Base-by-base conservation (phyloP, 2,797 vertebrate species). In the Enteromius radiatus region DNA sequence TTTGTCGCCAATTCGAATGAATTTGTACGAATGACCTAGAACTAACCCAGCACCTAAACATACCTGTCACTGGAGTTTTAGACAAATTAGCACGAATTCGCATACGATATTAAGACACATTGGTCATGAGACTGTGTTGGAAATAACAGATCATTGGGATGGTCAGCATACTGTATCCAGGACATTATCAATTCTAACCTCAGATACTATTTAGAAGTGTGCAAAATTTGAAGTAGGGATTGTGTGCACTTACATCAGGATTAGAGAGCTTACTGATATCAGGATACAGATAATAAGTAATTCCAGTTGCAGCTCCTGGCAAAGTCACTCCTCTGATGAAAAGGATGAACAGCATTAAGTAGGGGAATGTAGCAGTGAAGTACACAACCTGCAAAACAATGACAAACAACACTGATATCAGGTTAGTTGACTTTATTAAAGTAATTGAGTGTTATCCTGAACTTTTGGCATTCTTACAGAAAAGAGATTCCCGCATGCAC, bases 321-420 rank as follows among this genome's bases (percentile, higher is more conserved):
- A 99, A 94, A 0, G 95, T 96, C 81, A 97, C 86, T 2, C 97
- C 98, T 49, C 97, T 95, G 67, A 98, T 47, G 87, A 98, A 94
- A 26, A 99, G 92, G 87, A 97, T 90, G 67, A 97, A 5, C 2
- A 99, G 91, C 95, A 98, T 95, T 88, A 96, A 26, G 0, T 97
- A 98, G 0, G 98, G 97, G 65, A 98, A 96, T 0, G 96, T 97
- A 5, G 96, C 97, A 1, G 97, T 98, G 91, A 99, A 95, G 87
- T 98, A 99, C 65, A 98, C 97, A 0, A 97, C 96, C 98, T 99
- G 86, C 2, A 54, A 88, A 28, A 86, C 45, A 81, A 0, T 75
- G 10, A 82, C 67, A 61, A 28, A 61, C 59, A 63, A 15, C 26
- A 61, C 12, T 23, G 45, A 47, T 54, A 31, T 49, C 9, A 33